These are phyloP conservation scores for Allophyes oxyacanthae DNA, from an alignment of 2,888 invertebrate species.

Conservation along the genomic window DNA sequence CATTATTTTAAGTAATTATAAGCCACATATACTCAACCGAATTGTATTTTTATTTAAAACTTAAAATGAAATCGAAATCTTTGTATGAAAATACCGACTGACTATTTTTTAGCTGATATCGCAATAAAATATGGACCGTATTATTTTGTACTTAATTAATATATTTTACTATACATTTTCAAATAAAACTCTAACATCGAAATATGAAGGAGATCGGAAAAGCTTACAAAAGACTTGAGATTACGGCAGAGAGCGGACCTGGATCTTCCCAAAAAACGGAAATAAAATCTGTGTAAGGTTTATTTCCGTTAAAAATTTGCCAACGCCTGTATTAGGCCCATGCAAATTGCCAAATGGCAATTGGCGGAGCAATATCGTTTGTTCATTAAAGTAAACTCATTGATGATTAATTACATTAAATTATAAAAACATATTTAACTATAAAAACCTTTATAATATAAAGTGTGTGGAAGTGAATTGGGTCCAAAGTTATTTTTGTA, in stretches of 20 bases:
- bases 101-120: neutral
- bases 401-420: conserved; percentile 18
- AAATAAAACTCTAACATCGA: conserved; percentile 9
- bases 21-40: too few species aligned
- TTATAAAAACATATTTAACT: conserved; percentile 16
- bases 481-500: conserved; percentile 59
- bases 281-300: too few species aligned
- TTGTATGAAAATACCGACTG: neutral
- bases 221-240: conserved; percentile 33
- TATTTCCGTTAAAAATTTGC: too few species aligned
- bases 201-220: conserved; percentile 18
- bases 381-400: conserved; percentile 8
- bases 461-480: conserved; percentile 40
- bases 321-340: too few species aligned
- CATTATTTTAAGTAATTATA: too few species aligned
- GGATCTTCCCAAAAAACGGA: neutral
- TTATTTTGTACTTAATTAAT: conserved; percentile 43
- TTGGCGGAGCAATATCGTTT: too few species aligned
- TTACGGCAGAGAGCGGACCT: neutral
- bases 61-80: too few species aligned
- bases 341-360: too few species aligned
- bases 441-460: conserved; percentile 28
- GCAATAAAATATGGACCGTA: neutral
- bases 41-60: too few species aligned
- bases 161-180: conserved; percentile 5